Evolutionary conservation across 2,113 vertebrate genomes (phyloP).

Genomic region (Geothlypis trichas): DNA sequence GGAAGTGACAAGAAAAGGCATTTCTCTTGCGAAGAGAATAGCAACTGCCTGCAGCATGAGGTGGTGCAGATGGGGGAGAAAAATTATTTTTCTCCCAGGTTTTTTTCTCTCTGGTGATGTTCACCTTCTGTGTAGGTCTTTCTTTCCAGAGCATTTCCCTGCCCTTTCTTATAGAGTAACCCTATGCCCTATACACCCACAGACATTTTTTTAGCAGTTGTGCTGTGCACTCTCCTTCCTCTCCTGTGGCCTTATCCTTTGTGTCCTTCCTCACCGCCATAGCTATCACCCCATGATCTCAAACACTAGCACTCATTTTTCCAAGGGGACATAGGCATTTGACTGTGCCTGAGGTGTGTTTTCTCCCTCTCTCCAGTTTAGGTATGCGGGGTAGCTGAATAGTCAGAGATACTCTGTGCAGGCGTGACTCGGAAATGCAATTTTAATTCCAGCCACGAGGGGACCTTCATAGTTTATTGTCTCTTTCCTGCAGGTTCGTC

Average conservation of each 20-base stretch:
- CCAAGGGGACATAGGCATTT: neutral
- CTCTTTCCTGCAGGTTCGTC: neutral
- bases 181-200: neutral
- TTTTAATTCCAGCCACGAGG: conserved; percentile 3
- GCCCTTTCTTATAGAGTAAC: neutral
- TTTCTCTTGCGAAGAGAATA: neutral
- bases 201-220: neutral
- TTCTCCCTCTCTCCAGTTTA: neutral
- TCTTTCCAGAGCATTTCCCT: neutral
- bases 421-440: neutral
- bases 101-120: neutral
- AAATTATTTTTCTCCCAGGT: neutral
- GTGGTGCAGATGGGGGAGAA: neutral
- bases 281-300: neutral
- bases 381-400: neutral
- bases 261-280: neutral
- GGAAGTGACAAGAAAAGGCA: neutral
- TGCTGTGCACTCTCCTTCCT: neutral
- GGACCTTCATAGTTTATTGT: neutral
- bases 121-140: neutral
- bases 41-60: neutral
- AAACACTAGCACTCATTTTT: neutral
- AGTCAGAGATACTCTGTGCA: neutral
- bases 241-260: neutral
- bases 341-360: neutral